These are phyloP conservation scores for Antheraea mylitta DNA, from an alignment of 1,140 invertebrate genomes.

Conservation along the genomic window DNA sequence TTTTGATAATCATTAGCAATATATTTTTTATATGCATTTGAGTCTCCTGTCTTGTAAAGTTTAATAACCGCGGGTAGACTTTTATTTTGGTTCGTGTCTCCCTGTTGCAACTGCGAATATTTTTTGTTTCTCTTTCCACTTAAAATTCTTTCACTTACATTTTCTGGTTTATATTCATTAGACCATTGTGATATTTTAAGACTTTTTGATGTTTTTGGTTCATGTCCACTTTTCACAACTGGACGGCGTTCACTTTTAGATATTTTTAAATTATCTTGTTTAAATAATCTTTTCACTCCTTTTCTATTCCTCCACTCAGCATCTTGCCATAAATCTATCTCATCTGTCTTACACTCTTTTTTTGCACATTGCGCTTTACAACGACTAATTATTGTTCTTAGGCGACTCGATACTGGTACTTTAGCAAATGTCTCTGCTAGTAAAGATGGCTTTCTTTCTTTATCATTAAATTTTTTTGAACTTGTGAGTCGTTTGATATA, in stretches of 20 bases:
- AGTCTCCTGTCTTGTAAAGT: background rate
- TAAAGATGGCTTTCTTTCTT: background rate
- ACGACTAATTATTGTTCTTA: background rate
- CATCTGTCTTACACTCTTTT: background rate
- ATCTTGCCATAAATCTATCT: background rate
- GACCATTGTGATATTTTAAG: constrained; percentile 13
- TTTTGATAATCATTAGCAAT: background rate
- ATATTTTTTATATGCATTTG: constrained; percentile 2
- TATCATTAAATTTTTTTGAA: background rate
- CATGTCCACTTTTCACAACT: constrained; percentile 6
- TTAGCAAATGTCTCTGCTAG: background rate
- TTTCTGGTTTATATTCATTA: background rate
- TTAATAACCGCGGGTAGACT: background rate
- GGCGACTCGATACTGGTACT: background rate
- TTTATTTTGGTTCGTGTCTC: constrained; percentile 7
- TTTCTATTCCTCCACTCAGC: background rate
- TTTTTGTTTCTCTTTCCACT: background rate
- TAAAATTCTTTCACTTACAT: background rate
- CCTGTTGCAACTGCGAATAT: constrained; percentile 13
- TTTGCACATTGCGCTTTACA: background rate
- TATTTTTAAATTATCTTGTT: constrained; percentile 19
- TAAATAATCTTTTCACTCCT: background rate
- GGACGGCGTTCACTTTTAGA: constrained; percentile 28
- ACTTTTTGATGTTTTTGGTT: constrained; percentile 26
- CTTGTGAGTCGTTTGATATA: background rate